Percentiles rank a stretch among this genome's conserved stretches.
phyloP scores from a whole-genome alignment of 2,113 vertebrate genomes.

The Anguilla rostrata region DNA sequence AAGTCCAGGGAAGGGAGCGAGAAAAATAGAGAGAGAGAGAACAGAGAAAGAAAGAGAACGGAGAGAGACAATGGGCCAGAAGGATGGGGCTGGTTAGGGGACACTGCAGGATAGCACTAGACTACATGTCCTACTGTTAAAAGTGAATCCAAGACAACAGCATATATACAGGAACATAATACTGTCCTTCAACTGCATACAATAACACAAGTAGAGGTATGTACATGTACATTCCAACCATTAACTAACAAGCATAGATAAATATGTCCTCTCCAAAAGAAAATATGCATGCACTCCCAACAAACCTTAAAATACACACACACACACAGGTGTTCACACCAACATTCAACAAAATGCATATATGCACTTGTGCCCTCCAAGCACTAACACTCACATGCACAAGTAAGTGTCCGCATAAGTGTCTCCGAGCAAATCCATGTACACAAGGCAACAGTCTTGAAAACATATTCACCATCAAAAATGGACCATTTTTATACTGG shows the following conservation, averaged over 20 bases:
- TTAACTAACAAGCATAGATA: too few relatives aligned
- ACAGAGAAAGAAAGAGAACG: neutral
- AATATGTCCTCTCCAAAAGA: neutral
- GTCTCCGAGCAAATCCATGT: neutral
- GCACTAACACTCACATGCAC: neutral
- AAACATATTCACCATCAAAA: neutral
- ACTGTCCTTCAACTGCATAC: neutral
- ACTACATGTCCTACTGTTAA: neutral
- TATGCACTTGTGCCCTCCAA: neutral
- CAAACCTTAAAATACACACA: neutral
- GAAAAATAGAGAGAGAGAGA: neutral
- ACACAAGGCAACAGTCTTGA: neutral
- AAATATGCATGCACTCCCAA: neutral
- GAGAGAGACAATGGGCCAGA: neutral
- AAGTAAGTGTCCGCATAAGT: neutral
- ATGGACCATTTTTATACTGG: neutral
- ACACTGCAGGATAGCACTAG: neutral
- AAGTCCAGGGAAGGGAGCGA: too few relatives aligned
- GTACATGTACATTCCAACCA: neutral
- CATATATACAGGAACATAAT: neutral
- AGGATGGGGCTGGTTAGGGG: neutral
- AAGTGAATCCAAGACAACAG: neutral
- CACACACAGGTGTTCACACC: neutral
- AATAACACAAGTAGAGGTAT: neutral
- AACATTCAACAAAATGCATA: neutral